Conservation (phyloP, 1,140 invertebrate species). For the Diorhabda carinulata region DNA sequence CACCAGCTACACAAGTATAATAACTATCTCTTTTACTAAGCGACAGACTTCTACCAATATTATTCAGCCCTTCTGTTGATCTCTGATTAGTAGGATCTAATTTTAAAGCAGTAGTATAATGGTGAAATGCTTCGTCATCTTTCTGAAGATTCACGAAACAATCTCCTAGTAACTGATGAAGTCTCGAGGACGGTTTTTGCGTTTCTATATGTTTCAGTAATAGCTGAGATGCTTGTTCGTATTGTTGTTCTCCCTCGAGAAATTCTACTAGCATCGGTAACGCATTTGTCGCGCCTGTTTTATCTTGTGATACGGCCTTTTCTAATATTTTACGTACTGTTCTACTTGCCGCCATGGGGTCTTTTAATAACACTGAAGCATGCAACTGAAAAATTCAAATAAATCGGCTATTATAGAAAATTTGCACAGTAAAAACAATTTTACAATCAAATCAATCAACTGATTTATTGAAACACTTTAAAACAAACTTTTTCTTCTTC, state of each 20-base stretch:
- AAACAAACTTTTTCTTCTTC: too few species aligned
- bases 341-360: conserved; percentile 64
- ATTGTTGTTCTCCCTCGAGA: conserved; percentile 58
- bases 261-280: conserved; percentile 66
- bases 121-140: conserved; percentile 67
- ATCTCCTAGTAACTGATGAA: conserved; percentile 71
- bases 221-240: conserved; percentile 56
- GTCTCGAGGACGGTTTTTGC: conserved; percentile 57
- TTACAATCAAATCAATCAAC: background rate
- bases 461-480: too few species aligned
- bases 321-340: conserved; percentile 55
- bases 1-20: conserved; percentile 51
- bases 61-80: conserved; percentile 66
- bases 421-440: background rate
- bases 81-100: conserved; percentile 65
- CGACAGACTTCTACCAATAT: conserved; percentile 57
- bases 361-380: conserved; percentile 64
- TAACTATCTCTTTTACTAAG: conserved; percentile 52
- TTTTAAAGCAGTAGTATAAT: conserved; percentile 67
- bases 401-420: background rate
- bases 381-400: conserved; percentile 38
- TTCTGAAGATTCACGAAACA: conserved; percentile 54
- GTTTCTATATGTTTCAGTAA: conserved; percentile 60
- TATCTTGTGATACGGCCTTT: conserved; percentile 64
- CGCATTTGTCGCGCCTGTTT: conserved; percentile 59